These are phyloP conservation scores for Dendroctonus valens DNA, from an alignment of 1,140 invertebrate species.

Conservation along the genomic window DNA sequence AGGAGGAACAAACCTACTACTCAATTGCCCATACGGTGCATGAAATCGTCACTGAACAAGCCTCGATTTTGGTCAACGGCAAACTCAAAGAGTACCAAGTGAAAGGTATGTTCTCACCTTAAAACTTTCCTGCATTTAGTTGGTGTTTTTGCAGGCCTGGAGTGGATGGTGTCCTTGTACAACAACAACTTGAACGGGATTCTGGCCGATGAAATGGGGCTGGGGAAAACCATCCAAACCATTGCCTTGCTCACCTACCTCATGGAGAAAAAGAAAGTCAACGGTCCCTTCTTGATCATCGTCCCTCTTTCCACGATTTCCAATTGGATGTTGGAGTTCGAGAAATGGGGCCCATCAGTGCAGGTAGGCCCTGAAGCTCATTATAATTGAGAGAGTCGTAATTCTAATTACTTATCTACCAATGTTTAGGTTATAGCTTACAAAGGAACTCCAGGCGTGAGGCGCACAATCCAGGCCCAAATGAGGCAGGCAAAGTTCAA, in stretches of 20 bases:
- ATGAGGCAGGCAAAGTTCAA: slow-evolving; percentile 95
- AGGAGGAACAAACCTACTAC: slow-evolving; percentile 85
- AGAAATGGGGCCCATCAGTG: slow-evolving; percentile 99
- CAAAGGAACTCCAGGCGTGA: slow-evolving; percentile 90
- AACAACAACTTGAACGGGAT: slow-evolving; percentile 99
- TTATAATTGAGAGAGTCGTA: too few relatives aligned
- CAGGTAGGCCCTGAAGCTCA: too few relatives aligned
- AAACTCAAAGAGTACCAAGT: slow-evolving; percentile 94
- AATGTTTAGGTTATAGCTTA: slow-evolving; percentile 82
- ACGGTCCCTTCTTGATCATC: slow-evolving; percentile 97
- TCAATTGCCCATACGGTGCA: slow-evolving; percentile 93
- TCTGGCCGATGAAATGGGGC: slow-evolving; percentile 86
- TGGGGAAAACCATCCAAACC: slow-evolving; percentile 99
- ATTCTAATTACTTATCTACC: too few relatives aligned
- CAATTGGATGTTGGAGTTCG: slow-evolving; percentile 99
- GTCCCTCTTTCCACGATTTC: slow-evolving; percentile 99
- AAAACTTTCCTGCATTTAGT: background rate
- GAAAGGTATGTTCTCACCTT: slow-evolving; percentile 63
- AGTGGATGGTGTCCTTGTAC: slow-evolving; percentile 98
- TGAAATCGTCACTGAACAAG: slow-evolving; percentile 91
- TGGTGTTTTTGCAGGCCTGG: slow-evolving; percentile 55
- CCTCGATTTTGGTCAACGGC: slow-evolving; percentile 90
- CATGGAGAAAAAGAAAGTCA: slow-evolving; percentile 88
- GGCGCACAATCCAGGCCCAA: slow-evolving; percentile 81
- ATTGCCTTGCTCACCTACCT: slow-evolving; percentile 96